A percentile compares a stretch with the other conserved stretches of the same genome.
Conservation (phyloP, 1,140 invertebrate genomes). For the Tribolium castaneum region DNA sequence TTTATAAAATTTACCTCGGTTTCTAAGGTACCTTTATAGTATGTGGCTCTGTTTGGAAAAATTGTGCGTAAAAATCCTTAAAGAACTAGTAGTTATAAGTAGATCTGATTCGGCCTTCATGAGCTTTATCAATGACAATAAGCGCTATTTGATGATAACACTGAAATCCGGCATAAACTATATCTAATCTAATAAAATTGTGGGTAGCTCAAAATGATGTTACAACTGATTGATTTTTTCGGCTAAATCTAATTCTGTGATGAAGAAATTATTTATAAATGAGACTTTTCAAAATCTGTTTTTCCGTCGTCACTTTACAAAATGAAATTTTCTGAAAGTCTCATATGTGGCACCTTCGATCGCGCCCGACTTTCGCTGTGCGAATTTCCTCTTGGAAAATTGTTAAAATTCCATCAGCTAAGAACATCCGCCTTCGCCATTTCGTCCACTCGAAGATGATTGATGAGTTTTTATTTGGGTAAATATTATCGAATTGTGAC, state of each 20-base stretch:
- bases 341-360: not conserved
- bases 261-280: no score
- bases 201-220: not conserved
- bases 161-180: not conserved
- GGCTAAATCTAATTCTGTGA: not conserved
- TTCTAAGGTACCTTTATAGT: no score
- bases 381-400: not conserved
- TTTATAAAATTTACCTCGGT: no score
- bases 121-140: not conserved
- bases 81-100: no score
- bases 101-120: not conserved
- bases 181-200: not conserved
- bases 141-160: not conserved
- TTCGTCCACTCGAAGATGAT: slow-evolving; percentile 2
- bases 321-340: not conserved
- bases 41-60: no score
- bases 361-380: no score
- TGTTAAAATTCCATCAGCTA: not conserved
- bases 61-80: no score
- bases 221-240: not conserved
- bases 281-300: no score
- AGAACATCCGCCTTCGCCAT: not conserved
- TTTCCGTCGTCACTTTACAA: no score
- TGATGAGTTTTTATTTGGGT: slow-evolving; percentile 23
- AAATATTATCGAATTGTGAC: slow-evolving; percentile 4